Evolutionary conservation across 1,140 invertebrate genomes (phyloP), one percentile per base, ranked within the genome.

Genomic region (Zelostemma sp.): DNA sequence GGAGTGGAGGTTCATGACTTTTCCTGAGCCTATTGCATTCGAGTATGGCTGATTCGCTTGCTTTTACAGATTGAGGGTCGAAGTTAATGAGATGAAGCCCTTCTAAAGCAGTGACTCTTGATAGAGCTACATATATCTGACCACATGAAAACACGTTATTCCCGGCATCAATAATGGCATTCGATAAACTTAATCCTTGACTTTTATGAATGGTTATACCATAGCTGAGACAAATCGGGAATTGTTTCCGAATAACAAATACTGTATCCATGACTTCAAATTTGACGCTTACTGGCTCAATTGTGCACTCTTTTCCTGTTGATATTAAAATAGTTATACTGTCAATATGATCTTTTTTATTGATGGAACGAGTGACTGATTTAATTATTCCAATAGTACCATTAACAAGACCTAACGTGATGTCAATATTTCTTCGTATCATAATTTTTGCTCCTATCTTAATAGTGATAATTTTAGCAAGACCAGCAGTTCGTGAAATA

Each of bases 151-250:
- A 82, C 35, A 81, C 53, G 18, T 50, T 59, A 68, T 76, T 76
- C 19, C 74, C 76, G 15, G 69, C 62, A 56, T 81, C 74, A 8
- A 81, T 56, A 6, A 81, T 31, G 18, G 66, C 74, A 63, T 68
- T 76, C 17, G 73, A 25, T 28, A 84, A 70, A 57, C 75, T 81
- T n/a, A 83, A 59, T 6, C 81, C 80, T 72, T 84, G 80, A 68
- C 74, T 75, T 68, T 82, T 84, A 53, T 84, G 80, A 47, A 85
- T 75, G 16, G 81, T 84, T 21, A 81, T 78, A 9, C 71, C 79
- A 73, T 81, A 83, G 45, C 79, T 80, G 1, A 77, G 35, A 19
- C 50, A 69, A 8, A 82, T 68, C 12, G 81, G 80, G 77, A 82
- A 85, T 71, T 85, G 82, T 60, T 77, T 64, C 48, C 81, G 63